These are phyloP conservation scores for Tonatia bakeri DNA, from an alignment of 2,113 vertebrate species.

Conservation along the genomic window DNA sequence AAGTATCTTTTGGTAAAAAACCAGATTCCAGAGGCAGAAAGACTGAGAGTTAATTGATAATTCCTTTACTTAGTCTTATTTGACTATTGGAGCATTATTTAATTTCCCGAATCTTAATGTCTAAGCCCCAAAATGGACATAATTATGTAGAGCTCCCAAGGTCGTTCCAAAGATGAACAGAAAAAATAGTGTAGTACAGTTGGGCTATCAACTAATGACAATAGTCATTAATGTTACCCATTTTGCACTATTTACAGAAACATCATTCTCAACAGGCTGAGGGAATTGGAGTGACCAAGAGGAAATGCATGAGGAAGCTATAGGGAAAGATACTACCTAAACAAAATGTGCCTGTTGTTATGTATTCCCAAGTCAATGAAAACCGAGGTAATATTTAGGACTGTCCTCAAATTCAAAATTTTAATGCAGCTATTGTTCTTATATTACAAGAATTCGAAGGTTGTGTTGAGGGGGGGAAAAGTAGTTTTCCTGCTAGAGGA, in stretches of 20 bases:
- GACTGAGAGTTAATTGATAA: not conserved
- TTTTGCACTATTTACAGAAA: not conserved
- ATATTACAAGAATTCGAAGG: not conserved
- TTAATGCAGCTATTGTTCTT: not conserved
- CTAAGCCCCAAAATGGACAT: not conserved
- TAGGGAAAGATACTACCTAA: not conserved
- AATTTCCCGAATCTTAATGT: not conserved
- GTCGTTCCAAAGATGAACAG: not conserved
- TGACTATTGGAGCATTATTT: not conserved
- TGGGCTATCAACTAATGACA: not conserved
- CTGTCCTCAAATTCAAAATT: not conserved
- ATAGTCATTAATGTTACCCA: not conserved
- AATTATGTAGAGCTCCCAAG: not conserved
- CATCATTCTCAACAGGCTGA: not conserved
- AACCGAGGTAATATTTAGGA: not conserved
- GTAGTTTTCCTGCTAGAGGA: not conserved
- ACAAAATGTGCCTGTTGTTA: not conserved
- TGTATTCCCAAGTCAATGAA: not conserved
- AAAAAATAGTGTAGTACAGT: fast-evolving
- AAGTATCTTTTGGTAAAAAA: not conserved
- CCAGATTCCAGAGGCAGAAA: not conserved
- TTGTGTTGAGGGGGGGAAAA: not conserved
- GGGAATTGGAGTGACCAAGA: not conserved
- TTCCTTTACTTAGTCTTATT: not conserved
- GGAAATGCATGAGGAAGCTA: not conserved